Conservation (phyloP, 2,888 invertebrate genomes). For the Protophormia terraenovae region DNA sequence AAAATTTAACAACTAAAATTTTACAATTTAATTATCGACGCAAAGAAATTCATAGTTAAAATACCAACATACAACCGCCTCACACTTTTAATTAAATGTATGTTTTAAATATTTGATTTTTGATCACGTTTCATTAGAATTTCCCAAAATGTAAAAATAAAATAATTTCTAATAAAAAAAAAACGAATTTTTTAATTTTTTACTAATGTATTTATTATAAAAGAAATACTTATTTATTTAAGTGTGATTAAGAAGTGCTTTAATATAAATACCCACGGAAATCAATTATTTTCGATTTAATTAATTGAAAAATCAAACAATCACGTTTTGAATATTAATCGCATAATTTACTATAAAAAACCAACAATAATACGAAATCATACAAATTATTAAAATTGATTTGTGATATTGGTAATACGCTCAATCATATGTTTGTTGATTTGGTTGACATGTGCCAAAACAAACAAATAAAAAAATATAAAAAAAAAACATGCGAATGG, state of each 20-base stretch:
- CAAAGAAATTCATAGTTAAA: not conserved
- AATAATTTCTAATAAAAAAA: not conserved
- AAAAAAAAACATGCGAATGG: too few species aligned
- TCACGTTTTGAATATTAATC: constrained; percentile 46
- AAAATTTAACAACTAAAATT: not conserved
- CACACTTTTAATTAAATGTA: not conserved
- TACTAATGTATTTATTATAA: not conserved
- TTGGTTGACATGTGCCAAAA: not conserved
- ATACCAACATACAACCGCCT: not conserved
- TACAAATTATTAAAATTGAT: not conserved
- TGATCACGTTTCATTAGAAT: constrained; percentile 9
- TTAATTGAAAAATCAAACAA: constrained; percentile 19
- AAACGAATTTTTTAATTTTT: constrained; percentile 12
- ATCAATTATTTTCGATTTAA: constrained; percentile 13
- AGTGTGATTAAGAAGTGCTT: not conserved
- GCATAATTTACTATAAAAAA: not conserved
- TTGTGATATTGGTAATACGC: not conserved
- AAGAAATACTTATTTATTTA: too few species aligned
- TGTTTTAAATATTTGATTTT: not conserved
- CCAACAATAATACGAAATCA: not conserved
- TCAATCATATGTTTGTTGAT: not conserved
- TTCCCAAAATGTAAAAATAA: not conserved
- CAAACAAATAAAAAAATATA: not conserved
- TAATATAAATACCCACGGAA: constrained; percentile 7
- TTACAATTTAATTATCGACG: not conserved